Percentiles rank a stretch among this genome's conserved stretches.
Conservation (phyloP, 2,888 invertebrate genomes). For the Campoletis raptor region DNA sequence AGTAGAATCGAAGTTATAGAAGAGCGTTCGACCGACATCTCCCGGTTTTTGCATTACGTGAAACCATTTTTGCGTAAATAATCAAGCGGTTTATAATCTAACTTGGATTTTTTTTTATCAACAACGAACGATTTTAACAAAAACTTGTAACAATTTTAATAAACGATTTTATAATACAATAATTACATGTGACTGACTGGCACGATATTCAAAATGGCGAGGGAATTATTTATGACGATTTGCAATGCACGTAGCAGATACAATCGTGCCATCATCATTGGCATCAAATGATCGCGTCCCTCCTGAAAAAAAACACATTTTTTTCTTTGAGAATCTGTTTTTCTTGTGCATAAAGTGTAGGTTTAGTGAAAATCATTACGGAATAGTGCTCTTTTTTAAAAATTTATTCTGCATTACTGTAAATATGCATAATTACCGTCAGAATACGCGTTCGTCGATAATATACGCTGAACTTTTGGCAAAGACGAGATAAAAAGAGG, state of each 20-base stretch:
- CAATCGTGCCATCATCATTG: constrained; percentile 89
- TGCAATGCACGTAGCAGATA: constrained; percentile 89
- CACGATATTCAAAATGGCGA: constrained; percentile 89
- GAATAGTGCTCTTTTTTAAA: background rate
- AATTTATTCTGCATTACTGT: background rate
- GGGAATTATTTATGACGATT: constrained; percentile 88
- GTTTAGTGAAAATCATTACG: no score
- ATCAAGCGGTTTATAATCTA: background rate
- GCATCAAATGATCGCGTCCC: constrained; percentile 88
- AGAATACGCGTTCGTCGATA: constrained; percentile 90
- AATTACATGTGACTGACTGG: constrained; percentile 85
- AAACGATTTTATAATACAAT: constrained; percentile 1
- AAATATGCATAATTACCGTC: constrained; percentile 86
- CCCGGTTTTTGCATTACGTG: background rate
- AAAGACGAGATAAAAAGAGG: constrained; percentile 88
- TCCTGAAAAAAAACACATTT: constrained; percentile 87
- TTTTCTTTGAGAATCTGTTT: constrained; percentile 15
- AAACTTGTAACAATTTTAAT: constrained; percentile 17
- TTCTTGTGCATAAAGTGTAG: background rate
- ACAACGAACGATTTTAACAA: constrained; percentile 3
- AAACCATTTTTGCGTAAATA: background rate
- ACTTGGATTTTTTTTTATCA: background rate
- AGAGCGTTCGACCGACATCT: background rate
- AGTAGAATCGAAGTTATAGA: background rate
- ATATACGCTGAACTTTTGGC: constrained; percentile 90